phyloP scores from a whole-genome alignment of 2,113 vertebrate genomes.

The Clarias macrocephalus region DNA sequence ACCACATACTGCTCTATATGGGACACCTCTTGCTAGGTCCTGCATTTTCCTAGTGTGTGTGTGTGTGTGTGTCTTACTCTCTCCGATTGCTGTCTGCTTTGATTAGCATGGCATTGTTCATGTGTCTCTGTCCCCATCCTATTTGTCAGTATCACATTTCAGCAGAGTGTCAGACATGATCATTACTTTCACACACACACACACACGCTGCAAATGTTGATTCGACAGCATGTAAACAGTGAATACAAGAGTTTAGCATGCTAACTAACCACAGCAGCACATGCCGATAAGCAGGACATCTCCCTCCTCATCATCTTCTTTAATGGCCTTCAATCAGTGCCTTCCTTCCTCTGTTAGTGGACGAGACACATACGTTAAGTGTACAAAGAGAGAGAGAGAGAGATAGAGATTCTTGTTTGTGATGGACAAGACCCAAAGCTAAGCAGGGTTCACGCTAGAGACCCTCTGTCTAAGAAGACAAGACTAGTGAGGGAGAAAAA shows the following conservation, averaged over 20 bases:
- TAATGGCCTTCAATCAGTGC: conserved; percentile 18
- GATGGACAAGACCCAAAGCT: not conserved
- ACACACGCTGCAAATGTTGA: not conserved
- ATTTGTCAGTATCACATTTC: conserved; percentile 2
- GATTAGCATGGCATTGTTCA: not conserved
- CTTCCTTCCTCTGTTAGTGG: conserved; percentile 17
- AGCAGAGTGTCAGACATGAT: not conserved
- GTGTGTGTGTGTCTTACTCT: not conserved
- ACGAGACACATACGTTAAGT: not conserved
- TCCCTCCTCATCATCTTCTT: conserved; percentile 27
- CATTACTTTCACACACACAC: not conserved
- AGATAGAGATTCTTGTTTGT: not conserved
- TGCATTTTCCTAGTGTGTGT: not conserved
- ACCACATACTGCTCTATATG: not conserved
- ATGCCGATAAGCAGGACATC: conserved; percentile 28
- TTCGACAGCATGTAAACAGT: not conserved
- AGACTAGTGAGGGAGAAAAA: not conserved
- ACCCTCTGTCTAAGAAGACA: conserved; percentile 6
- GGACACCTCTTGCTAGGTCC: not conserved
- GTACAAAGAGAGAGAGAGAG: not conserved
- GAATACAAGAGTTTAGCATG: not conserved
- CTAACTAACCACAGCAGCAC: not conserved
- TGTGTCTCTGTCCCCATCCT: not conserved
- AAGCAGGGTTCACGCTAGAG: not conserved
- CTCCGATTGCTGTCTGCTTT: not conserved